Percentiles rank a stretch among this genome's conserved stretches.
These are phyloP conservation scores for Clangula hyemalis DNA, from an alignment of 2,797 vertebrate genomes.

Conservation along the genomic window DNA sequence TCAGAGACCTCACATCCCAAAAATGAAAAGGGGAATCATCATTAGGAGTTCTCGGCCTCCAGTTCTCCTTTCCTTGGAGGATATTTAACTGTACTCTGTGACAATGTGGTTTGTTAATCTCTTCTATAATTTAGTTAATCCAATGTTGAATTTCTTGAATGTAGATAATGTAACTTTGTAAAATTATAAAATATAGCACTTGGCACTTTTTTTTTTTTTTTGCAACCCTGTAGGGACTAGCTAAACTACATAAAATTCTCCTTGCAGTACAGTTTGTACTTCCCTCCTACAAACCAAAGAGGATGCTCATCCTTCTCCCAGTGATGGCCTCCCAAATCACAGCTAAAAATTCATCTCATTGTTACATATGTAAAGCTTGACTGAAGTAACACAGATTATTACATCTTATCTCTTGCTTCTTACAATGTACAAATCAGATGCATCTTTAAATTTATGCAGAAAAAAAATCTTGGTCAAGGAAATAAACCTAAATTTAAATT, in stretches of 20 bases:
- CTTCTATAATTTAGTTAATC: not conserved
- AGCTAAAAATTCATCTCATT: not conserved
- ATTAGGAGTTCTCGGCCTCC: not conserved
- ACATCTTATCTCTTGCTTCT: not conserved
- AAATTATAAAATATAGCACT: not conserved
- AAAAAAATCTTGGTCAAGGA: not conserved
- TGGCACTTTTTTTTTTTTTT: not conserved
- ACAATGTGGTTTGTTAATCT: not conserved
- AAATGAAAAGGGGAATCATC: not conserved
- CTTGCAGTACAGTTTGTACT: not conserved
- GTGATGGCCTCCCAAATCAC: not conserved
- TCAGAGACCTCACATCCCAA: not conserved
- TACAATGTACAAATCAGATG: not conserved
- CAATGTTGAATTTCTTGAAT: not conserved
- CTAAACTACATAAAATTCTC: not conserved
- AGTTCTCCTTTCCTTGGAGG: not conserved
- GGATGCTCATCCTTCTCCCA: not conserved
- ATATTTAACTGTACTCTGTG: not conserved
- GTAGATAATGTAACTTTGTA: not conserved
- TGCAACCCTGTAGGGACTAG: not conserved
- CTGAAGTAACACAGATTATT: not conserved
- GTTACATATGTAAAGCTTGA: not conserved
- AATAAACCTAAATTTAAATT: not conserved
- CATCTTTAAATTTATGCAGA: not conserved
- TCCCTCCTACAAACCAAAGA: not conserved